Percentiles rank a stretch among this genome's conserved stretches.
These are phyloP conservation scores for Lepilemur septentrionalis DNA, from an alignment of 2,797 vertebrate species.

Conservation along the genomic window DNA sequence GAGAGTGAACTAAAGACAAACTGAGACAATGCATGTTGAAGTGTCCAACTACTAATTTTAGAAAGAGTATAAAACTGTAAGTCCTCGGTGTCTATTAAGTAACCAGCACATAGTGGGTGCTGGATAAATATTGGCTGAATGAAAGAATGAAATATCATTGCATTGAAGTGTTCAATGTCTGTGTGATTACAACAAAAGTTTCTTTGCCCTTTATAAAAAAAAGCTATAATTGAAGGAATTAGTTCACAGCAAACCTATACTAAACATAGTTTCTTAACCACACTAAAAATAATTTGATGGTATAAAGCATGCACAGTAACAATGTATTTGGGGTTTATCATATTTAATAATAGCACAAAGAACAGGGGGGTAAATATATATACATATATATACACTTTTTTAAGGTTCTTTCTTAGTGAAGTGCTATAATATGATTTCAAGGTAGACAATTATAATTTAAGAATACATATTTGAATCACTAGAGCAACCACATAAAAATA, in stretches of 20 bases:
- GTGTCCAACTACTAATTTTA: not conserved
- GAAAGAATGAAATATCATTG: not conserved
- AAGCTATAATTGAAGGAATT: not conserved
- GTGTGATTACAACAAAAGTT: not conserved
- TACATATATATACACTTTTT: too few relatives aligned
- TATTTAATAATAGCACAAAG: not conserved
- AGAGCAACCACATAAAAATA: not conserved
- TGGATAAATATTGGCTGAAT: not conserved
- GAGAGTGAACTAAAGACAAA: not conserved
- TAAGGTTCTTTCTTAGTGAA: not conserved
- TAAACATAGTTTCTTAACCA: not conserved
- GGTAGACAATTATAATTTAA: not conserved
- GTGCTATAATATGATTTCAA: not conserved
- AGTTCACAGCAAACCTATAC: not conserved
- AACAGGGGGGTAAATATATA: not conserved
- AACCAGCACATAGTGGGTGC: not conserved
- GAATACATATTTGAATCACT: not conserved
- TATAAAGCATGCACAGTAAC: not conserved
- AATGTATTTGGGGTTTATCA: not conserved
- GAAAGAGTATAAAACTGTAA: not conserved
- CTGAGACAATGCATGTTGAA: not conserved
- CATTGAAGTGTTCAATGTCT: not conserved
- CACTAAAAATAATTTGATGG: not conserved
- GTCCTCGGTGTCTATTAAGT: not conserved
- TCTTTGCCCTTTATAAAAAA: not conserved